Conservation (phyloP, 2,113 vertebrate genomes). For the Protomyctophum bolini region DNA sequence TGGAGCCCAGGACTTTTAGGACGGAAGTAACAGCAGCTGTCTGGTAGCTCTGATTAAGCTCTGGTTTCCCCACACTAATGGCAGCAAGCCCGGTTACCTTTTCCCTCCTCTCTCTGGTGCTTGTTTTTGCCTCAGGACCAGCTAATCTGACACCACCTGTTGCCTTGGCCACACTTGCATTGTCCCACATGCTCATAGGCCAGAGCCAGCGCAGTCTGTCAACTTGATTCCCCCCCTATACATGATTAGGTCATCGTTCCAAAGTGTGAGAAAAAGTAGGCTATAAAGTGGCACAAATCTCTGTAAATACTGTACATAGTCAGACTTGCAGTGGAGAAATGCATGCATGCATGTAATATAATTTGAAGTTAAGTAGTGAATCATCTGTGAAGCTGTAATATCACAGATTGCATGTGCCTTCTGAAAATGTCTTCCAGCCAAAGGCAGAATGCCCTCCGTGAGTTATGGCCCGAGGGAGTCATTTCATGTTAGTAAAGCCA, state of each 20-base stretch:
- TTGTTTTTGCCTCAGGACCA: conserved; percentile 61
- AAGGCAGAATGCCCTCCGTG: conserved; percentile 14
- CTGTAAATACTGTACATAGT: conserved; percentile 7
- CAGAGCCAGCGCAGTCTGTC: conserved; percentile 50
- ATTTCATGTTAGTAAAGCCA: conserved; percentile 53
- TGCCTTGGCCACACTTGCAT: conserved; percentile 56
- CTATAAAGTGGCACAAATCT: conserved; percentile 30
- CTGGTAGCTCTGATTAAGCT: conserved; percentile 49
- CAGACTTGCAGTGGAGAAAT: background rate
- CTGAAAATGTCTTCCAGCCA: conserved; percentile 26
- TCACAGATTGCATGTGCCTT: conserved; percentile 1
- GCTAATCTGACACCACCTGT: conserved; percentile 75
- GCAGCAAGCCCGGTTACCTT: conserved; percentile 40
- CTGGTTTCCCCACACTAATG: conserved; percentile 40
- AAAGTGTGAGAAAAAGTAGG: conserved; percentile 46
- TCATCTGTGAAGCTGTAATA: conserved; percentile 6
- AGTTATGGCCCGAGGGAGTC: conserved; percentile 10
- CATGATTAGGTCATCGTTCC: conserved; percentile 45
- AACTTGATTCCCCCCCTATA: conserved; percentile 8
- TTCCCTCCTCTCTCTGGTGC: conserved; percentile 29
- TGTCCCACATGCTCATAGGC: conserved; percentile 54
- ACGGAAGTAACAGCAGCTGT: conserved; percentile 58
- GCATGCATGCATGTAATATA: conserved; percentile 6
- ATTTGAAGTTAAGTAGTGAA: conserved; percentile 21
- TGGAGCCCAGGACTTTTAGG: conserved; percentile 10